phyloP scores from a whole-genome alignment of 2,797 vertebrate genomes.

The Lepidocolaptes lacrymiger region DNA sequence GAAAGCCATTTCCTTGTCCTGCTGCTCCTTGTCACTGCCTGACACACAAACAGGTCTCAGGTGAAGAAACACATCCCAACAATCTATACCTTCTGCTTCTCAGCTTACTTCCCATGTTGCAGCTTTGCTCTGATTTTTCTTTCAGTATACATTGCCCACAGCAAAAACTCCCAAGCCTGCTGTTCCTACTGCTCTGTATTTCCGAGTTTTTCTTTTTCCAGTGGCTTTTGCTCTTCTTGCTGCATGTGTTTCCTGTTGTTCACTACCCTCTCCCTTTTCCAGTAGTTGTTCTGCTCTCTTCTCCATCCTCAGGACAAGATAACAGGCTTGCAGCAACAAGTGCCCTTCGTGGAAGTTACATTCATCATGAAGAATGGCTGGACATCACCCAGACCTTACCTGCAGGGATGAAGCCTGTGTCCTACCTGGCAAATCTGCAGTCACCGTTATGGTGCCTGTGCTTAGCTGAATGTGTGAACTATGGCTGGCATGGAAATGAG shows the following conservation, averaged over 20 bases:
- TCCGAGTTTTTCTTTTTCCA: neutral
- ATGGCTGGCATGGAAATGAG: neutral
- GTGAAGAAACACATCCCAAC: accelerated
- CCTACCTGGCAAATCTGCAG: neutral
- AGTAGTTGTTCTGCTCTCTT: neutral
- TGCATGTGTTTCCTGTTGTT: accelerated
- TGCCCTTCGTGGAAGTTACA: accelerated
- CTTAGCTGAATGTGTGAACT: neutral
- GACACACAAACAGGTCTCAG: neutral
- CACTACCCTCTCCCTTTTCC: neutral
- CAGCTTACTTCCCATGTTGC: neutral
- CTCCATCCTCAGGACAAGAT: neutral
- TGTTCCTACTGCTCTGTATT: neutral
- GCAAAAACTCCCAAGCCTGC: neutral
- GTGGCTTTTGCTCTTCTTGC: neutral
- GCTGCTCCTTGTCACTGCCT: neutral
- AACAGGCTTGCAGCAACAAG: neutral
- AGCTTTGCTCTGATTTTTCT: neutral
- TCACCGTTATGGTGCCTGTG: neutral
- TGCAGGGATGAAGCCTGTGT: neutral
- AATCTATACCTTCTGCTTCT: neutral
- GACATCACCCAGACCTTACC: neutral
- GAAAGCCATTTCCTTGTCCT: neutral
- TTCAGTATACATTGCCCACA: accelerated
- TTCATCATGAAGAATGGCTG: neutral